Evolutionary conservation across 1,140 invertebrate species (phyloP).

Genomic region (Lethocerus indicus): DNA sequence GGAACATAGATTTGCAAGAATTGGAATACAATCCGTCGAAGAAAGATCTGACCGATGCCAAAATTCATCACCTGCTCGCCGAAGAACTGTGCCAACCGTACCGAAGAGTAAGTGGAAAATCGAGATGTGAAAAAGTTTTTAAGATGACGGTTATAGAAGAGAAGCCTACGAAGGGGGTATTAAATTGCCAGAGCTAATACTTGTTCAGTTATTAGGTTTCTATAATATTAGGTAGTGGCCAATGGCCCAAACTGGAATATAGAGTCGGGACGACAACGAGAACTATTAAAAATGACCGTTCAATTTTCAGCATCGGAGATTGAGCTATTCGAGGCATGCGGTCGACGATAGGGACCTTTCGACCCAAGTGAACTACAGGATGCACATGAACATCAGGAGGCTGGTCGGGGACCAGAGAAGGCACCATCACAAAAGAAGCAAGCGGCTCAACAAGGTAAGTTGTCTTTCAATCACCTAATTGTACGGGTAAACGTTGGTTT

Average conservation of each 20-base stretch:
- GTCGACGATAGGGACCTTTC: slow-evolving; percentile 74
- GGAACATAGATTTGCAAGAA: slow-evolving; percentile 86
- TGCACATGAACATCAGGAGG: slow-evolving; percentile 77
- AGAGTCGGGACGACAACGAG: too few relatives aligned
- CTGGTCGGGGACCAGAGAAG: slow-evolving; percentile 69
- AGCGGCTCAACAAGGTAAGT: slow-evolving; percentile 45
- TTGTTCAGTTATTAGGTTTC: too few relatives aligned
- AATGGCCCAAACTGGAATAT: too few relatives aligned
- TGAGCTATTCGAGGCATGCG: slow-evolving; percentile 80
- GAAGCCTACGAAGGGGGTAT: too few relatives aligned
- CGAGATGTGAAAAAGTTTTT: too few relatives aligned
- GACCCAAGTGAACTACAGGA: slow-evolving; percentile 75
- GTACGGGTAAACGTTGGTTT: too few relatives aligned
- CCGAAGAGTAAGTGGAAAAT: slow-evolving; percentile 65
- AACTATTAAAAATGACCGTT: too few relatives aligned
- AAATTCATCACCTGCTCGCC: slow-evolving; percentile 79
- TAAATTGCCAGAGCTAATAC: too few relatives aligned
- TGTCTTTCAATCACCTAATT: background rate
- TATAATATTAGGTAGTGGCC: too few relatives aligned
- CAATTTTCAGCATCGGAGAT: slow-evolving; percentile 68
- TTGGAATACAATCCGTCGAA: slow-evolving; percentile 81
- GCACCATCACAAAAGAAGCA: slow-evolving; percentile 63
- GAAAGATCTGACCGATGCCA: slow-evolving; percentile 80
- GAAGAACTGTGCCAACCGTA: slow-evolving; percentile 82
- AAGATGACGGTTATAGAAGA: too few relatives aligned